phyloP scores from a whole-genome alignment of 1,140 invertebrate species.

The Plodia interpunctella region DNA sequence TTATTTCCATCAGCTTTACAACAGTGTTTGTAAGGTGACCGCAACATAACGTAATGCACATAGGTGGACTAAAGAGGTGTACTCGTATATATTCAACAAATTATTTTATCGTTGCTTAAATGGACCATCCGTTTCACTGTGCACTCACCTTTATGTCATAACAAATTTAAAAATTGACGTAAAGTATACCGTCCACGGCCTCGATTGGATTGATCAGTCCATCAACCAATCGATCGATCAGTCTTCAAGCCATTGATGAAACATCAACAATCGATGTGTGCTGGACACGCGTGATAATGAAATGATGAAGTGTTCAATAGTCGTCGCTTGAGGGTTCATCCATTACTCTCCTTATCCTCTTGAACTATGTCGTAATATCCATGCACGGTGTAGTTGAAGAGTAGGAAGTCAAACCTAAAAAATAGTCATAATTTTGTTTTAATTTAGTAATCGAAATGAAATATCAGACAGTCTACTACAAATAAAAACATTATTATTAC shows the following conservation, averaged over 20 bases:
- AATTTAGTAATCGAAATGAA: no score
- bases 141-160: slow-evolving; percentile 25
- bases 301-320: slow-evolving; percentile 34
- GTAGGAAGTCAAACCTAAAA: slow-evolving; percentile 88
- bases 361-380: slow-evolving; percentile 83
- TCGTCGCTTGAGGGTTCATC: slow-evolving; percentile 35
- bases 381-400: slow-evolving; percentile 88
- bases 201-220: not conserved
- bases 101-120: not conserved
- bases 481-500: no score
- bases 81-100: not conserved
- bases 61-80: not conserved
- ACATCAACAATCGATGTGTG: slow-evolving; percentile 33
- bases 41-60: no score
- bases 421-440: slow-evolving; percentile 5
- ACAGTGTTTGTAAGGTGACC: not conserved
- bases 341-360: slow-evolving; percentile 65
- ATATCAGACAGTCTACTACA: no score
- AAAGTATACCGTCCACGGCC: slow-evolving; percentile 11
- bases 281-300: slow-evolving; percentile 24
- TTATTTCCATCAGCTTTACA: not conserved
- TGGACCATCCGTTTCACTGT: not conserved
- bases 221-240: slow-evolving; percentile 38
- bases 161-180: slow-evolving; percentile 33
- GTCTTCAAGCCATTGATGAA: slow-evolving; percentile 42